Conservation (phyloP, 2,113 vertebrate species). For the Pteruthius melanotis region DNA sequence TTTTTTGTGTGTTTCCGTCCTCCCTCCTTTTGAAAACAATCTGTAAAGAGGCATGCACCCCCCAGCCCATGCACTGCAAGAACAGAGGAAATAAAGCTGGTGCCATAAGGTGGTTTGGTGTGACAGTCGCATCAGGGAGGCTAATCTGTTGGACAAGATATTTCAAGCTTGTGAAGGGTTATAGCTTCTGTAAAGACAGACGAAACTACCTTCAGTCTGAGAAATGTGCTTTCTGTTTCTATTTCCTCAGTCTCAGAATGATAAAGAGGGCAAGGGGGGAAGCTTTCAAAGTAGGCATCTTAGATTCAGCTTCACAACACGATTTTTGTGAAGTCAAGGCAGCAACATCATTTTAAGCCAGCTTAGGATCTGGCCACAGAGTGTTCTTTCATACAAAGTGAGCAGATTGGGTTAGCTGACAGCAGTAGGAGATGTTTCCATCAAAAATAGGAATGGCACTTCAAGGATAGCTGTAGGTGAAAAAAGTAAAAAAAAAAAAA, state of each 20-base stretch:
- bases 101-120: neutral
- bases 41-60: neutral
- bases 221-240: neutral
- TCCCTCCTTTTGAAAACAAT: neutral
- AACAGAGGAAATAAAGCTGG: neutral
- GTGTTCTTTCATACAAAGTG: neutral
- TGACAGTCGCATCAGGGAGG: neutral
- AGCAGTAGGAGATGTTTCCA: neutral
- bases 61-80: neutral
- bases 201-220: neutral
- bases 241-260: neutral
- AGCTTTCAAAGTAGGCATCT: constrained; percentile 18
- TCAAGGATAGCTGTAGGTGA: neutral
- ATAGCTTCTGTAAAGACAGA: neutral
- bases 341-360: neutral
- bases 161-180: neutral
- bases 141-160: neutral
- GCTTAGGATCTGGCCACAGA: neutral
- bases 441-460: neutral
- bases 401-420: neutral
- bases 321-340: constrained; percentile 5
- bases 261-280: neutral
- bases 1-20: neutral
- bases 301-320: neutral
- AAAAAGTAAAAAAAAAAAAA: neutral